Evolutionary conservation across 2,113 vertebrate genomes (phyloP), one percentile per base, ranked within the genome.

Genomic region (Cheilinus undulatus): DNA sequence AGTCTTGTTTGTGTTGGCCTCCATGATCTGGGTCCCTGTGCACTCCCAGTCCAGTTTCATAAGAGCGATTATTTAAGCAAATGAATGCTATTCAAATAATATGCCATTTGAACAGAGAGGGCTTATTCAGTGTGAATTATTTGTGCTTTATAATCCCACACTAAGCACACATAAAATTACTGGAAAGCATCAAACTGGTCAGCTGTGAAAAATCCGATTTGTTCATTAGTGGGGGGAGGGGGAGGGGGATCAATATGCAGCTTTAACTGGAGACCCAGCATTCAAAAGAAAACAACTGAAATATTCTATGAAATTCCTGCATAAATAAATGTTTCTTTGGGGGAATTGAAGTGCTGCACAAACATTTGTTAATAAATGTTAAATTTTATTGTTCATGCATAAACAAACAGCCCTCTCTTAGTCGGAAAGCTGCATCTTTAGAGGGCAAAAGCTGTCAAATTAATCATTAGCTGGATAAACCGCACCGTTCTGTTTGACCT

Each of bases 171-270:
- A 91, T 68, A 93, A 94, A 94, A 94, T 93, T 92, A 94, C 93
- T 93, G 93, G 92, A 92, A 93, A 93, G 93, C 92, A 92, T 89
- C 90, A 93, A 93, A 93, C 93, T 94, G 90, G 90, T 94, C 91
- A 94, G 89, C 93, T 93, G 93, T 94, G 92, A 89, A 92, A 86
- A 93, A 94, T 94, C 93, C 92, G 82, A 93, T 94, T 93, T 94
- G 92, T 91, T 93, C 90, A 93, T 93, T 93, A 93, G 82, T 54
- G 76, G 76, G 72, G 69, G 70, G 15, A 46, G 3, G 53, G 68
- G 52, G 60, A 27, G 65, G 50, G 82, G 83, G 73, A 91, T 93
- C 91, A 92, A 93, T 93, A 92, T 73, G 75, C 78, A 59, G 91
- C 83, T 84, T 75, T 63, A 72, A 73, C 76, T 24, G 72, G 86